Conservation (phyloP, 2,888 invertebrate species). For the Drosophila meridionalis region DNA sequence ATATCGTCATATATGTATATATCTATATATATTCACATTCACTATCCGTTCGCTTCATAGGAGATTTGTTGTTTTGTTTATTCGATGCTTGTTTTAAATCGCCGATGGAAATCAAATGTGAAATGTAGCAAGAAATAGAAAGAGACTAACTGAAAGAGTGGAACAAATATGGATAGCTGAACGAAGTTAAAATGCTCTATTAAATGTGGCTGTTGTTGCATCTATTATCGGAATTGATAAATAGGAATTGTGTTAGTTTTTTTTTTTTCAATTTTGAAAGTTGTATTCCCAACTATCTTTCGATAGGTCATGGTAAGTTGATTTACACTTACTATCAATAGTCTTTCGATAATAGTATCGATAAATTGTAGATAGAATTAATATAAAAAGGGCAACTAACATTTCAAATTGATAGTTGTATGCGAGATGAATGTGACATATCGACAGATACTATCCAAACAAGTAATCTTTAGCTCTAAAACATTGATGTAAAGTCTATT, state of each 20-base stretch:
- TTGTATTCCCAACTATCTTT: neutral
- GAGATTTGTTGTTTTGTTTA: constrained; percentile 45
- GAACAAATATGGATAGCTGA: no score
- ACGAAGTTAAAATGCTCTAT: constrained; percentile 16
- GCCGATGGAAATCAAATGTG: constrained; percentile 29
- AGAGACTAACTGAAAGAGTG: constrained; percentile 15
- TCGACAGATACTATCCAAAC: no score
- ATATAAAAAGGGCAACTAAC: no score
- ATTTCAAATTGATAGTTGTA: no score
- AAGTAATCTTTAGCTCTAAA: no score
- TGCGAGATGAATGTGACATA: no score
- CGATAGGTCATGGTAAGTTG: neutral
- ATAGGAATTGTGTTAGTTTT: neutral
- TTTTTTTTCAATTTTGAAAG: neutral
- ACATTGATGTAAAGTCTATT: no score
- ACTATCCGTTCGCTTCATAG: constrained; percentile 16
- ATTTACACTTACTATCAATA: neutral
- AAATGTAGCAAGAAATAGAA: constrained; percentile 19
- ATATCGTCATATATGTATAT: neutral
- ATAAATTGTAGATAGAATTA: neutral
- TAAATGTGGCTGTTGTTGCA: neutral
- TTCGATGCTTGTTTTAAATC: constrained; percentile 42
- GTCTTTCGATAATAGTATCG: neutral
- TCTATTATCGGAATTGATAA: neutral
- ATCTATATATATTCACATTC: constrained; percentile 27